A percentile compares a stretch with the other conserved stretches of the same genome.
phyloP scores from a whole-genome alignment of 2,797 vertebrate genomes.

The Malurus leucopterus region DNA sequence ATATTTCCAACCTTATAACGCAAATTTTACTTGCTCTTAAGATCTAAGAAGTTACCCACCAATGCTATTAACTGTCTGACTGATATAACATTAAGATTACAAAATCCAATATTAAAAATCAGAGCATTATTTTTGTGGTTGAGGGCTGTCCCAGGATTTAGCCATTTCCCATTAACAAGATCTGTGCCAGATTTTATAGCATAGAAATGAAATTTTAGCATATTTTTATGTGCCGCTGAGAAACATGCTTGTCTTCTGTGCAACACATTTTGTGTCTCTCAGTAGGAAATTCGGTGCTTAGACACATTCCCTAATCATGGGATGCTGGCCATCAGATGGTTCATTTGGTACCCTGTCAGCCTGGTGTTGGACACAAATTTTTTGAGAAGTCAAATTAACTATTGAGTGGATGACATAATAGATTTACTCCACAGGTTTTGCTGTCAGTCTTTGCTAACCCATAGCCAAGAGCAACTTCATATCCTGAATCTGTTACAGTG shows the following conservation, averaged over 20 bases:
- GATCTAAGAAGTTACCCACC: neutral
- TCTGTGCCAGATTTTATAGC: neutral
- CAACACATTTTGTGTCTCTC: neutral
- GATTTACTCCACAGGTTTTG: conserved; percentile 4
- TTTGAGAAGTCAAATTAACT: neutral
- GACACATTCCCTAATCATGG: neutral
- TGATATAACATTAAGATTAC: neutral
- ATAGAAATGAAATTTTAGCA: neutral
- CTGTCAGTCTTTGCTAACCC: neutral
- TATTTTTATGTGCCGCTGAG: neutral
- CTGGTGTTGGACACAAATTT: neutral
- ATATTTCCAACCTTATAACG: neutral
- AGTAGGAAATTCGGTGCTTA: neutral
- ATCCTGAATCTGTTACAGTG: neutral
- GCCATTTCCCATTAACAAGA: neutral
- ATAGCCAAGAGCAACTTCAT: neutral
- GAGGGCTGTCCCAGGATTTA: neutral
- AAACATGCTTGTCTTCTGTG: neutral
- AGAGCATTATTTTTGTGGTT: neutral
- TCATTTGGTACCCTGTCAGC: neutral
- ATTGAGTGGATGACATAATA: neutral
- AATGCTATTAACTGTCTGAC: neutral
- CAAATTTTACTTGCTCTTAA: neutral
- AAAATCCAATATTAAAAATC: neutral
- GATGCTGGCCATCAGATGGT: neutral